Base-by-base conservation (phyloP, 2,113 vertebrate species). In the Pangasianodon hypophthalmus region DNA sequence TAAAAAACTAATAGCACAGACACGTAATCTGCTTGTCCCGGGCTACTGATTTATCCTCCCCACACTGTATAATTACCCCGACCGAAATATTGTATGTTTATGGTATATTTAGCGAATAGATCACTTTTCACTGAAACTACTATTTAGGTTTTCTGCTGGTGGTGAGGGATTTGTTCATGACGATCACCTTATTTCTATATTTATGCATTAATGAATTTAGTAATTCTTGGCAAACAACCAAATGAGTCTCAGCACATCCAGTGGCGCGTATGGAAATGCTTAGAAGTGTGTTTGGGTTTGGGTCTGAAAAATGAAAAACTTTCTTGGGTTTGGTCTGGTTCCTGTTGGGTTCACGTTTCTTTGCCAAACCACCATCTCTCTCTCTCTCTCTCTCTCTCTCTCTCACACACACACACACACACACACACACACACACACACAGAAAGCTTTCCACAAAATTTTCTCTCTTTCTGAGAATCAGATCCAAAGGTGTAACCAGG, bases 401-500 rank as follows among this genome's bases (percentile, higher is more conserved):
- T 52, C 71, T 19, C 71, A 46, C 86, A 46, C 71, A 46, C 54
- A 56, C 64, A 56, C 69, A 46, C 52, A 44, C 50, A 56, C 50
- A 56, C 18, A 54, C 67, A 26, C 3, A 52, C 29, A 50, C 26
- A 18, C 6, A 19, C 2, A 50, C 26, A 19, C 48, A 50, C 14
- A 58, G 16, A 91, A 88, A 81, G 18, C 16, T 56, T 89, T 44
- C 54, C 54, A 90, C 52, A 32, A 77, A 91, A 84, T 52, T 21
- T 86, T 80, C 52, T 32, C 41, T 85, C 62, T 73, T 88, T 84
- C 50, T 86, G 81, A 52, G 88, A 54, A 82, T 46, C 73, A 88
- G 86, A 77, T 82, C 83, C 19, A 77, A 91, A 91, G 80, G 82
- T 91, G 88, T 81, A 85, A 91, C 86, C 46, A 44, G 86, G 83